A percentile compares a stretch with the other conserved stretches of the same genome.
Conservation (phyloP, 2,888 invertebrate genomes). For the Conchocele bisecta region DNA sequence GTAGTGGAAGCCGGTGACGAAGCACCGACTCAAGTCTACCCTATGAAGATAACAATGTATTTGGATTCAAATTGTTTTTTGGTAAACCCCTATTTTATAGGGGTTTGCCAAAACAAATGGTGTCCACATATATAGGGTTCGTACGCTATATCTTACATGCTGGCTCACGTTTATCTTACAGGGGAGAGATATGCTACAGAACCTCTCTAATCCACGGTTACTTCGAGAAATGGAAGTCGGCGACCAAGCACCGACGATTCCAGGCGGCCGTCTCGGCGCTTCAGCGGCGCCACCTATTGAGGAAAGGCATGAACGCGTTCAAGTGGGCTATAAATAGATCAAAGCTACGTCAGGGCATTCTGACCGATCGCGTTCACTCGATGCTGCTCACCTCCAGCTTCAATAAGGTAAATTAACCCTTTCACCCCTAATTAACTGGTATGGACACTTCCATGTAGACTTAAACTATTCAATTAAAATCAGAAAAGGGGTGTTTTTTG, state of each 20-base stretch:
- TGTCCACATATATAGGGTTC: neutral
- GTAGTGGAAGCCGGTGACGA: constrained; percentile 57
- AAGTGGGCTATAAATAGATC: constrained; percentile 74
- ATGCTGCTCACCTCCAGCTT: constrained; percentile 60
- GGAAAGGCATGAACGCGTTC: constrained; percentile 73
- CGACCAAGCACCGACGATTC: constrained; percentile 46
- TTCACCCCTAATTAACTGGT: too few species aligned
- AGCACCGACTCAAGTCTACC: too few species aligned
- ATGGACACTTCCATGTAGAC: too few species aligned
- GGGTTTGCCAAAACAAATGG: too few species aligned
- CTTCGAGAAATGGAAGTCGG: constrained; percentile 61
- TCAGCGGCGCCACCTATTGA: constrained; percentile 63
- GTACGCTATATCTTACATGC: neutral
- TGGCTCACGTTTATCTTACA: constrained; percentile 18
- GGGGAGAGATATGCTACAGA: constrained; percentile 63
- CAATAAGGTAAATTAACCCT: constrained; percentile 65
- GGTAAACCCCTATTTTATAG: neutral
- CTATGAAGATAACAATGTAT: too few species aligned
- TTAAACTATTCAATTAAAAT: too few species aligned
- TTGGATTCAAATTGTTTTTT: neutral
- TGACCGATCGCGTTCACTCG: constrained; percentile 60
- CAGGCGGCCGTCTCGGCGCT: constrained; percentile 57
- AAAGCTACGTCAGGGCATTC: constrained; percentile 64
- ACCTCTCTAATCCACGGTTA: constrained; percentile 49
- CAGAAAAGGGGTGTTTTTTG: too few species aligned